Evolutionary conservation across 2,113 vertebrate genomes (phyloP).

Genomic region (Pampusana beccarii): DNA sequence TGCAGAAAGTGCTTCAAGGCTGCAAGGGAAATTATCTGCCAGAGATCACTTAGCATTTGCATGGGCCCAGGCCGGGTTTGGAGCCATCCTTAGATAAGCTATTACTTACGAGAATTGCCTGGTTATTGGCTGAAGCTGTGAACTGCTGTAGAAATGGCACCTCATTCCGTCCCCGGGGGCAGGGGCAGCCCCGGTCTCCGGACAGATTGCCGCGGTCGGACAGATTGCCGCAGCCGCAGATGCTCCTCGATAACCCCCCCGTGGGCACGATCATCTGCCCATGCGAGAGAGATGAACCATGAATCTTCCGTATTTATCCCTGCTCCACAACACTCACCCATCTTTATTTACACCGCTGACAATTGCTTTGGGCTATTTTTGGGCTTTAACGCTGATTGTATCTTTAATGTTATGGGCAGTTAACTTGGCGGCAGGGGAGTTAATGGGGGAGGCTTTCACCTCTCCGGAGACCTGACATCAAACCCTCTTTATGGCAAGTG

Average conservation of each 20-base stretch:
- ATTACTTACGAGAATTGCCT: not conserved
- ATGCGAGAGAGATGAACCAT: conserved; percentile 2
- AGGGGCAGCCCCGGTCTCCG: not conserved
- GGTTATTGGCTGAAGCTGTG: not conserved
- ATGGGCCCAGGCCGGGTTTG: not conserved
- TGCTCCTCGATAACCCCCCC: not conserved
- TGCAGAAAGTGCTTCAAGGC: not conserved
- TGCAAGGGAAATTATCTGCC: not conserved
- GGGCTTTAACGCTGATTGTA: conserved; percentile 54
- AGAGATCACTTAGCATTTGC: not conserved
- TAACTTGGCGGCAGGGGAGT: conserved; percentile 56
- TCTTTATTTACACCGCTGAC: conserved; percentile 38
- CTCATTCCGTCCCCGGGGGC: accelerated
- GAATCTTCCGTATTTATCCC: conserved; percentile 14
- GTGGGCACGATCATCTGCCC: not conserved
- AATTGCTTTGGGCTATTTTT: conserved; percentile 56
- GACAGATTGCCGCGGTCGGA: accelerated
- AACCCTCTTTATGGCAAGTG: not conserved
- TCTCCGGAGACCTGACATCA: not conserved
- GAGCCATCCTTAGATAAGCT: not conserved
- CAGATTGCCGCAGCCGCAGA: accelerated
- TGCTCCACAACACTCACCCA: not conserved
- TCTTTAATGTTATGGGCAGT: conserved; percentile 51
- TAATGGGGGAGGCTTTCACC: not conserved
- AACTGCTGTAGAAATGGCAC: not conserved